Evolutionary conservation across 2,797 vertebrate species (phyloP).

Genomic region (Crax fasciolata): DNA sequence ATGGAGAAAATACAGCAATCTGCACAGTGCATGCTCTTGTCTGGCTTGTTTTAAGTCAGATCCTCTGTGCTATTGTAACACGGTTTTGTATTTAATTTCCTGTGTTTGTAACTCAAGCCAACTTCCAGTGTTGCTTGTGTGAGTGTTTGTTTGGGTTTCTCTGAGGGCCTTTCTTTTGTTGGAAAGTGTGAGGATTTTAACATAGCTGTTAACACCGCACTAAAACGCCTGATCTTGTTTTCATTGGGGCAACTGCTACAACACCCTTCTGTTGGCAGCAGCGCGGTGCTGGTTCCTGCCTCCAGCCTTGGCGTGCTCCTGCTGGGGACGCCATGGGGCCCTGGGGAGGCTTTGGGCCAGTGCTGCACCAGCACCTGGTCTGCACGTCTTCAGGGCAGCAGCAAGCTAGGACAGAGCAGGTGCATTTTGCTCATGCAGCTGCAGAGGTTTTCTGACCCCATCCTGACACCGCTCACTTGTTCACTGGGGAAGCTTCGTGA

Average conservation of each 20-base stretch:
- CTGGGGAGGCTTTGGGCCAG: neutral
- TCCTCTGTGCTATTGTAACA: conserved; percentile 72
- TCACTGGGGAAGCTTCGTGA: conserved; percentile 9
- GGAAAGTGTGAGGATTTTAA: conserved; percentile 77
- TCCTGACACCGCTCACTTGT: neutral
- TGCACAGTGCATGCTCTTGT: conserved; percentile 53
- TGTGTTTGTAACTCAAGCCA: conserved; percentile 78
- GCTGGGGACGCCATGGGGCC: neutral
- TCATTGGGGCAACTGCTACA: conserved; percentile 39
- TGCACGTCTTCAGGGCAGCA: fast-evolving
- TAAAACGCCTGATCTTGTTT: conserved; percentile 67
- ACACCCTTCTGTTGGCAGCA: neutral
- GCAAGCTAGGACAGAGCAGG: neutral
- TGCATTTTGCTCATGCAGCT: neutral
- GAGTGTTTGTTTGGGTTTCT: conserved; percentile 77
- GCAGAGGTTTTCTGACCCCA: neutral
- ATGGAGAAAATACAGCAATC: neutral
- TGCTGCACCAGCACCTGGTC: neutral
- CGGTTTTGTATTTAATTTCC: conserved; percentile 81
- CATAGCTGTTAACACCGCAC: conserved; percentile 68
- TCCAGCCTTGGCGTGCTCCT: neutral
- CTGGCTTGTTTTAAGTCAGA: conserved; percentile 62
- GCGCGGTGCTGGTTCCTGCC: neutral
- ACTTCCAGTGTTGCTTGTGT: conserved; percentile 69
- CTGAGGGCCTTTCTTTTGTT: conserved; percentile 75